Evolutionary conservation across 2,888 invertebrate species (phyloP).

Genomic region (Muscina levida): DNA sequence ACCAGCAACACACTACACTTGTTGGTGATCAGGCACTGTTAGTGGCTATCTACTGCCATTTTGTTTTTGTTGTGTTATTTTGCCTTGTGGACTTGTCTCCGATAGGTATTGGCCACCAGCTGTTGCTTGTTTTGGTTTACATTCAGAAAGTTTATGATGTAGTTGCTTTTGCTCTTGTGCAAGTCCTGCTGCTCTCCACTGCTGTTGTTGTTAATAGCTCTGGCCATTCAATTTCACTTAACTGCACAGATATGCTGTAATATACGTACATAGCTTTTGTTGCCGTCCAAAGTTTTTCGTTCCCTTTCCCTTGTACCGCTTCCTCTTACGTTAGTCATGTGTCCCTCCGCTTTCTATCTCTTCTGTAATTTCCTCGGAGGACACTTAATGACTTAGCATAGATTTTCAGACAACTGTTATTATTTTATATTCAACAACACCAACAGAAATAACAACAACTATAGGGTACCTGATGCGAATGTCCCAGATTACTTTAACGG

Average conservation of each 20-base stretch:
- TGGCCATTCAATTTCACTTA: slow-evolving; percentile 61
- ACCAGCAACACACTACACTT: background rate
- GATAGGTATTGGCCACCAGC: slow-evolving; percentile 48
- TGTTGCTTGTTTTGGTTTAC: slow-evolving; percentile 47
- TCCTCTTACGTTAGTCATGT: background rate
- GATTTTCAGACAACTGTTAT: slow-evolving; percentile 42
- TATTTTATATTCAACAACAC: slow-evolving; percentile 35
- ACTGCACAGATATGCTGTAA: slow-evolving; percentile 49
- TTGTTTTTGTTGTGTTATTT: background rate
- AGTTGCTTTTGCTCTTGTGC: background rate
- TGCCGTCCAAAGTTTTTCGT: slow-evolving; percentile 10
- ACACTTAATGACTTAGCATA: slow-evolving; percentile 61
- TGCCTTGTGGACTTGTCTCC: slow-evolving; percentile 17
- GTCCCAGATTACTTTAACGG: slow-evolving; percentile 34
- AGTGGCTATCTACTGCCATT: slow-evolving; percentile 6
- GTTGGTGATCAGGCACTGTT: too few species aligned
- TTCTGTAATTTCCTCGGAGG: slow-evolving; percentile 27
- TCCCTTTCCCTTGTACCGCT: background rate
- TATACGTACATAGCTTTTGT: slow-evolving; percentile 19
- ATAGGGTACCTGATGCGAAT: slow-evolving; percentile 33
- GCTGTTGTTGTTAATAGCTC: slow-evolving; percentile 50
- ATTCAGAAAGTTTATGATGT: slow-evolving; percentile 33
- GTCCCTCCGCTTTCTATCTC: background rate
- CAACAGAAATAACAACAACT: slow-evolving; percentile 3
- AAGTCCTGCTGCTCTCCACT: slow-evolving; percentile 8